These are phyloP conservation scores for Corythaixoides concolor DNA, from an alignment of 2,113 vertebrate genomes.

Conservation along the genomic window DNA sequence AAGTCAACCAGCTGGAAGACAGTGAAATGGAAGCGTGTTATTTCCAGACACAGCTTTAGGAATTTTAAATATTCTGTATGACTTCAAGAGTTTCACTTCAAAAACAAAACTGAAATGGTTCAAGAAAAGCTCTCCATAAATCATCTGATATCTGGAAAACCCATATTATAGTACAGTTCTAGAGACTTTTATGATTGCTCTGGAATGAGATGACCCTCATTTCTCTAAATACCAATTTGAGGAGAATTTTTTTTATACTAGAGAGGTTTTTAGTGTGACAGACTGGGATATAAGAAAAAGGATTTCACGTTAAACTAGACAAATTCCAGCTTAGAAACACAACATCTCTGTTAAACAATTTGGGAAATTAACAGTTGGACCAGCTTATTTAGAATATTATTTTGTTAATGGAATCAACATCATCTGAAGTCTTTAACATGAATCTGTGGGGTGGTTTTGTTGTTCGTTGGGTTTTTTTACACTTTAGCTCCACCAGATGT, in stretches of 20 bases:
- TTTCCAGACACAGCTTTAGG: background rate
- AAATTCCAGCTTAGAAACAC: background rate
- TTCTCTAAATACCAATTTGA: background rate
- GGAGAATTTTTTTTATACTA: background rate
- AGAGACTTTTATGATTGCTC: background rate
- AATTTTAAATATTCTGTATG: conserved; percentile 7
- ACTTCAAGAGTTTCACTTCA: background rate
- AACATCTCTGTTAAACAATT: background rate
- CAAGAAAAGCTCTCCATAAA: background rate
- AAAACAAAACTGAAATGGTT: background rate
- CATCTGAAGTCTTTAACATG: background rate
- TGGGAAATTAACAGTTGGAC: background rate
- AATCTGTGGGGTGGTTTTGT: background rate
- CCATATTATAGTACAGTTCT: background rate
- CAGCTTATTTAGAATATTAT: background rate
- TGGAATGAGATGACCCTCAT: background rate
- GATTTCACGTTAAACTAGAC: background rate
- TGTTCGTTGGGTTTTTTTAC: background rate
- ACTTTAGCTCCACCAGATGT: background rate
- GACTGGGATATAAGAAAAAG: background rate
- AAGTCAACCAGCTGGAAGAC: background rate
- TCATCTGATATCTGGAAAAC: background rate
- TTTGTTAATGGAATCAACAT: background rate
- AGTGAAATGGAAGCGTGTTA: background rate
- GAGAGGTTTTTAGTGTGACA: background rate